Percentiles rank a stretch among this genome's conserved stretches.
Conservation (phyloP, 2,113 vertebrate species). For the Accipiter virgatus region DNA sequence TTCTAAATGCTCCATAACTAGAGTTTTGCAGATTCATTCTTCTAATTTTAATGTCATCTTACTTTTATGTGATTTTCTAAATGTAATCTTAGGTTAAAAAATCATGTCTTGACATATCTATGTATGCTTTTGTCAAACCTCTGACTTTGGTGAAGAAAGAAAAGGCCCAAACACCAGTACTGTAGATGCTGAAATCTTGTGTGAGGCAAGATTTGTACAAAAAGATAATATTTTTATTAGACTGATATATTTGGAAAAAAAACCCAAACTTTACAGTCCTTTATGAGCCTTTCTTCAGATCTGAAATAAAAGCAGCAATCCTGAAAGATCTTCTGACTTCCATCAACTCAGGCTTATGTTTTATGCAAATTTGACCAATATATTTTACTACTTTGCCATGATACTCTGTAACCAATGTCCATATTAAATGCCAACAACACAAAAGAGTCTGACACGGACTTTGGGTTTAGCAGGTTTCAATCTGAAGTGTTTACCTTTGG, state of each 20-base stretch:
- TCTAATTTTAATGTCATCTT: neutral
- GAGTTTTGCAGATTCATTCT: neutral
- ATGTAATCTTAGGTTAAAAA: neutral
- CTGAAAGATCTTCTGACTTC: neutral
- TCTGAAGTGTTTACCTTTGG: neutral
- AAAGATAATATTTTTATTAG: neutral
- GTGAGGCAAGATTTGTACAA: neutral
- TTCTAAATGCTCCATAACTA: accelerated
- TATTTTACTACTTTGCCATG: neutral
- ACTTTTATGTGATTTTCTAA: neutral
- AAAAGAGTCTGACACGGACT: neutral
- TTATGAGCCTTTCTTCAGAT: neutral
- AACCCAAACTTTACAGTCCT: neutral
- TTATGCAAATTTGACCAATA: neutral
- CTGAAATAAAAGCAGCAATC: neutral
- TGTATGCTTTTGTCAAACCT: neutral
- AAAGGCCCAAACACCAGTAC: neutral
- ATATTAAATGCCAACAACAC: neutral
- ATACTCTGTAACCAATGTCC: neutral
- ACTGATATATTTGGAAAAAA: neutral
- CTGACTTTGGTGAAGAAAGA: neutral
- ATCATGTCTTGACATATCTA: neutral
- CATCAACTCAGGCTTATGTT: neutral
- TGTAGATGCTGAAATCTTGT: neutral
- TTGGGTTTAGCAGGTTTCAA: neutral